Percentiles rank a stretch among this genome's conserved stretches.
These are phyloP conservation scores for Pilophorus perplexus DNA, from an alignment of 2,888 invertebrate species.

Conservation along the genomic window DNA sequence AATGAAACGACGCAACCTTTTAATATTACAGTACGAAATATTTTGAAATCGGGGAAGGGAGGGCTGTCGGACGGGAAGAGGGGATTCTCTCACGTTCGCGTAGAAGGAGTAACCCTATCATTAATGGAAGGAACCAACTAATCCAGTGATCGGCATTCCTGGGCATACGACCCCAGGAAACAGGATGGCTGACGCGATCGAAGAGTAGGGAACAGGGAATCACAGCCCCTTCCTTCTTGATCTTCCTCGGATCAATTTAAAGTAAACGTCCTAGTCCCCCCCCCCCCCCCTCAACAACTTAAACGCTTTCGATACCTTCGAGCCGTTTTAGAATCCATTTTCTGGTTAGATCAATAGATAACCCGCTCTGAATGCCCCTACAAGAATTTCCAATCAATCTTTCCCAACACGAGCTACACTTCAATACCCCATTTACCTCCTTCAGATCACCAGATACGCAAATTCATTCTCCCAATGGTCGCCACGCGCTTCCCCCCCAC, in stretches of 20 bases:
- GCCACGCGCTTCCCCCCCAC: too few species aligned
- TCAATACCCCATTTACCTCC: too few species aligned
- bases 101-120: constrained; percentile 39
- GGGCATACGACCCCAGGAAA: constrained; percentile 26
- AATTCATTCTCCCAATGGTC: too few species aligned
- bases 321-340: constrained; percentile 18
- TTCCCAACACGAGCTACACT: not conserved
- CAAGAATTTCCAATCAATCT: constrained; percentile 20
- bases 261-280: constrained; percentile 11
- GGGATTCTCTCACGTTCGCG: constrained; percentile 41
- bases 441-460: too few species aligned
- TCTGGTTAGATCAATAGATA: constrained; percentile 26
- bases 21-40: constrained; percentile 36
- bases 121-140: constrained; percentile 39
- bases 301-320: constrained; percentile 6
- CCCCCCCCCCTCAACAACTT: constrained; percentile 1
- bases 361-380: not conserved
- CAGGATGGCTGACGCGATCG: constrained; percentile 13
- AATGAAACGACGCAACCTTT: constrained; percentile 27
- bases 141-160: constrained; percentile 40
- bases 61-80: constrained; percentile 1
- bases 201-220: not conserved
- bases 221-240: not conserved
- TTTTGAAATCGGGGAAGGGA: constrained; percentile 24
- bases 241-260: constrained; percentile 8